These are phyloP conservation scores for Callyntrura guangdongensis DNA, from an alignment of 2,888 invertebrate genomes.

Conservation along the genomic window DNA sequence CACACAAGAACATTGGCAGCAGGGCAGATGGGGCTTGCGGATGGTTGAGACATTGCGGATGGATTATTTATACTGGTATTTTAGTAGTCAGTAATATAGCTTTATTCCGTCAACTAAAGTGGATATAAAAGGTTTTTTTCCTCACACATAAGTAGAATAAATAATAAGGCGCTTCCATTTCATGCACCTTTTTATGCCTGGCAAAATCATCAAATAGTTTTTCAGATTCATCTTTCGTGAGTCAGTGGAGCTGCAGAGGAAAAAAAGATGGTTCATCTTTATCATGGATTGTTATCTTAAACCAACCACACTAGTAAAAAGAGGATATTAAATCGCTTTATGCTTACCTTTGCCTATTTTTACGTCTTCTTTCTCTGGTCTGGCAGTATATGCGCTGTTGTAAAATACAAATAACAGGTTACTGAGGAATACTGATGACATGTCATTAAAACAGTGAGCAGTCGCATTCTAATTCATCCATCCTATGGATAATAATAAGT, in stretches of 20 bases:
- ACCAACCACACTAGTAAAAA: neutral
- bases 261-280: conserved; percentile 1
- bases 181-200: conserved; percentile 9
- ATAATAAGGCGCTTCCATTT: conserved; percentile 74
- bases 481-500: neutral
- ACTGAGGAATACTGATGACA: neutral
- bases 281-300: conserved; percentile 21
- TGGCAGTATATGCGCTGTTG: neutral
- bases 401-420: neutral
- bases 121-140: neutral
- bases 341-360: neutral
- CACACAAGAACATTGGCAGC: conserved; percentile 9
- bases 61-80: conserved; percentile 13
- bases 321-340: conserved; percentile 24
- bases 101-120: neutral
- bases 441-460: neutral
- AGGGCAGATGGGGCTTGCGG: too few species aligned
- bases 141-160: conserved; percentile 73
- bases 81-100: conserved; percentile 32
- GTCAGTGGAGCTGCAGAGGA: conserved; percentile 20
- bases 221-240: conserved; percentile 54
- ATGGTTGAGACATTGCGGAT: too few species aligned
- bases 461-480: conserved; percentile 26
- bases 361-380: neutral
- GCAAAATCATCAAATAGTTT: conserved; percentile 42